phyloP scores from a whole-genome alignment of 1,140 invertebrate species.

The Lasaia peninsularis region DNA sequence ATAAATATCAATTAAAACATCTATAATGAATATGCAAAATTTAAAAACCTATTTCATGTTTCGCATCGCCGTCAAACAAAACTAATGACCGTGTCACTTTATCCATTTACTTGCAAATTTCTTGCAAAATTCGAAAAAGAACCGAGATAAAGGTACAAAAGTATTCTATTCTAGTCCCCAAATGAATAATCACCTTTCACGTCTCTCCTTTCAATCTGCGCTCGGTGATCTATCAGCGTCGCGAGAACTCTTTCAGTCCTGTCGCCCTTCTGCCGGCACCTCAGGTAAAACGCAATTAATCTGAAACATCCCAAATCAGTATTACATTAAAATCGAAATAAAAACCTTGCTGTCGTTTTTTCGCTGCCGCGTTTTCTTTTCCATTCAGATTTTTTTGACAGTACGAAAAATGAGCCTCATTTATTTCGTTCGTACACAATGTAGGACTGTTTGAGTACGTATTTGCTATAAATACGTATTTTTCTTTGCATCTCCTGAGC shows the following conservation, averaged over 20 bases:
- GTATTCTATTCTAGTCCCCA: constrained; percentile 76
- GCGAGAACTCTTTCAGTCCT: constrained; percentile 66
- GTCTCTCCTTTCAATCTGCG: constrained; percentile 74
- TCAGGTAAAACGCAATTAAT: constrained; percentile 75
- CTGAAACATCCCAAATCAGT: constrained; percentile 75
- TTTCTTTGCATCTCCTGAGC: constrained; percentile 75
- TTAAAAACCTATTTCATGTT: background rate
- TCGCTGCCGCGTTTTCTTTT: constrained; percentile 70
- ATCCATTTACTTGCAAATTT: constrained; percentile 76
- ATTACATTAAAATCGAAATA: constrained; percentile 76
- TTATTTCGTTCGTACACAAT: constrained; percentile 77
- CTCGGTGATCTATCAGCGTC: constrained; percentile 71
- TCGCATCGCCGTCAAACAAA: constrained; percentile 38
- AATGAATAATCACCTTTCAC: constrained; percentile 77
- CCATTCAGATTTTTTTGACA: constrained; percentile 77
- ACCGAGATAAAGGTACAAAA: constrained; percentile 74
- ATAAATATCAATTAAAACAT: background rate
- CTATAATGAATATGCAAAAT: constrained; percentile 3
- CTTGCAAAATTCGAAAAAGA: constrained; percentile 68
- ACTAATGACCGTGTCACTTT: constrained; percentile 70
- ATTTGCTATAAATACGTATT: constrained; percentile 78
- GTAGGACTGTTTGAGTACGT: constrained; percentile 76
- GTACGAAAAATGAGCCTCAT: constrained; percentile 76
- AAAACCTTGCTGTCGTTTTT: constrained; percentile 68
- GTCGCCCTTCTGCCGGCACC: constrained; percentile 60